These are phyloP conservation scores for Podarcis cretensis DNA, from an alignment of 2,113 vertebrate genomes.

Conservation along the genomic window DNA sequence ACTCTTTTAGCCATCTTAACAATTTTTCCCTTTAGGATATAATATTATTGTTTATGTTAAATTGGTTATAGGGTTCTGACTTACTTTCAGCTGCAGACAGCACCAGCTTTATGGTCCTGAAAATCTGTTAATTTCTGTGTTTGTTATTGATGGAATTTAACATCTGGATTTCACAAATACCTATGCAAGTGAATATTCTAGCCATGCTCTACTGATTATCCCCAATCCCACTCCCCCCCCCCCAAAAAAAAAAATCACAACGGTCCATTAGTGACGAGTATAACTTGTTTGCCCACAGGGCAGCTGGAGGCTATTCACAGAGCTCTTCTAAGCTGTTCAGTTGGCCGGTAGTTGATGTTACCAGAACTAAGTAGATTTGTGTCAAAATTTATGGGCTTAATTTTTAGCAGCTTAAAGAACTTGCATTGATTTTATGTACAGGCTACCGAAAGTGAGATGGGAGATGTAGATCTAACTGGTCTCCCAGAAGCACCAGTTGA, in stretches of 20 bases:
- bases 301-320: no score
- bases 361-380: no score
- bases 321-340: no score
- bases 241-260: no score
- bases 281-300: no score
- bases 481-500: conserved; percentile 95
- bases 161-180: neutral
- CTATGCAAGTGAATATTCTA: neutral
- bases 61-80: no score
- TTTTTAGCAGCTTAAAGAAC: neutral
- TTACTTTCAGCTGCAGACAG: neutral
- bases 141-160: neutral
- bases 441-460: conserved; percentile 96
- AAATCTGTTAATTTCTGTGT: neutral
- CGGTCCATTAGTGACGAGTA: no score
- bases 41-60: no score
- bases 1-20: neutral
- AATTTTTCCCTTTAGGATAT: neutral
- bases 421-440: conserved; percentile 63
- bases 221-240: no score
- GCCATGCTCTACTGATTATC: neutral
- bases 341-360: no score
- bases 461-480: conserved; percentile 95
- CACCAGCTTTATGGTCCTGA: neutral
- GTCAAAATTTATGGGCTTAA: neutral